A percentile compares a stretch with the other conserved stretches of the same genome.
Evolutionary conservation across 2,888 invertebrate species (phyloP).

Genomic region (Dicycla oo): DNA sequence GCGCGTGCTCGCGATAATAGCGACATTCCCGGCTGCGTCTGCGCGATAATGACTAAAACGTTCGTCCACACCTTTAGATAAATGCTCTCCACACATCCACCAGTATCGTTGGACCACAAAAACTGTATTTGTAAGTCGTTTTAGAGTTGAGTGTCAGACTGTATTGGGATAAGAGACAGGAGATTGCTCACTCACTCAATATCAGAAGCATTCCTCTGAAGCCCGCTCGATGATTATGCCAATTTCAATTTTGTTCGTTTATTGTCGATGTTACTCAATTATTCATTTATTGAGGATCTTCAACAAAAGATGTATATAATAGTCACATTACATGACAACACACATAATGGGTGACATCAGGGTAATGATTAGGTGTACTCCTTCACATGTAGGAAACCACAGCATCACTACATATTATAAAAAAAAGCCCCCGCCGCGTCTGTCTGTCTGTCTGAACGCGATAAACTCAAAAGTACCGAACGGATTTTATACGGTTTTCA

Average conservation of each 20-base stretch:
- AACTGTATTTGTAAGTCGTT: conserved; percentile 42
- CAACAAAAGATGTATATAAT: too few species aligned
- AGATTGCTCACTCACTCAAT: conserved; percentile 2
- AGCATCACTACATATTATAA: too few species aligned
- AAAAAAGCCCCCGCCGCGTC: too few species aligned
- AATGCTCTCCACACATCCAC: conserved; percentile 67
- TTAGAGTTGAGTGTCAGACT: conserved; percentile 4
- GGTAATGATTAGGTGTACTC: too few species aligned
- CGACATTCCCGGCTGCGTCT: conserved; percentile 71
- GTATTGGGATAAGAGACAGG: background rate
- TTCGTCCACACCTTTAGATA: conserved; percentile 78
- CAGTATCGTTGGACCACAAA: conserved; percentile 42
- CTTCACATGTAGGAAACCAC: too few species aligned
- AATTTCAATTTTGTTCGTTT: background rate
- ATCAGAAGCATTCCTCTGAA: conserved; percentile 1
- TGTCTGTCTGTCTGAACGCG: too few species aligned
- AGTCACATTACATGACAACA: too few species aligned
- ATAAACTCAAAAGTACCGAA: too few species aligned
- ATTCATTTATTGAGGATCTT: background rate
- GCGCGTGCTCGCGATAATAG: conserved; percentile 83
- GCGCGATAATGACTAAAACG: conserved; percentile 83
- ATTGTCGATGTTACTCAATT: background rate
- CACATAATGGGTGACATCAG: too few species aligned
- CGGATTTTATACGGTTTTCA: too few species aligned
- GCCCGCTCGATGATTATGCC: background rate